Conservation (phyloP, 1,140 invertebrate genomes). For the Physella acuta region DNA sequence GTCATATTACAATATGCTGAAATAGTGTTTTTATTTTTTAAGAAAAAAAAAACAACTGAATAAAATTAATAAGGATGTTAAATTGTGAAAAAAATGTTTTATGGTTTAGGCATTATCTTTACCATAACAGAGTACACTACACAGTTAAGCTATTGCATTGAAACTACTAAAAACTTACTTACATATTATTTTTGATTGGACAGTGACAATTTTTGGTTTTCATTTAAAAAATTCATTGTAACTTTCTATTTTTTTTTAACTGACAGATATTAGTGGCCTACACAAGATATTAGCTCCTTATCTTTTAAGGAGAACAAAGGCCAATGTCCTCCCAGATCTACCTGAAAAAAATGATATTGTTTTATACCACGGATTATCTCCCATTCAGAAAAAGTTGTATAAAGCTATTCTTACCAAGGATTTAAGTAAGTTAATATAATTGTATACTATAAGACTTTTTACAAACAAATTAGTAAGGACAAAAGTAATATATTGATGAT, state of each 20-base stretch:
- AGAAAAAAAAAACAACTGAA: too few species aligned
- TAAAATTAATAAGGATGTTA: too few species aligned
- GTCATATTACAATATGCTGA: too few species aligned
- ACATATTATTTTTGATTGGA: too few species aligned
- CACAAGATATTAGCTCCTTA: conserved; percentile 51
- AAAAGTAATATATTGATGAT: too few species aligned
- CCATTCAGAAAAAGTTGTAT: conserved; percentile 59
- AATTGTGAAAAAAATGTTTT: too few species aligned
- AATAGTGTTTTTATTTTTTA: too few species aligned
- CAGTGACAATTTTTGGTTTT: too few species aligned
- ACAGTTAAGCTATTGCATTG: background rate
- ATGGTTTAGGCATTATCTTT: too few species aligned
- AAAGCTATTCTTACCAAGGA: conserved; percentile 59
- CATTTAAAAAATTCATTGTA: too few species aligned
- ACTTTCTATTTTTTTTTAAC: background rate
- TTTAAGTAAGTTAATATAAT: conserved; percentile 36
- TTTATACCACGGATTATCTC: conserved; percentile 55
- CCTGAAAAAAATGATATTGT: conserved; percentile 56
- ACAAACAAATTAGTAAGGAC: too few species aligned
- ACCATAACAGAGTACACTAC: too few species aligned
- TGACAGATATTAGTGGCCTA: conserved; percentile 45
- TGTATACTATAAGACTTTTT: background rate
- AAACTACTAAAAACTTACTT: background rate
- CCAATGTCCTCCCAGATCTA: conserved; percentile 52
- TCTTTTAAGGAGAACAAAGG: conserved; percentile 54